Evolutionary conservation across 2,888 invertebrate species (phyloP), one percentile per base, ranked within the genome.

Genomic region (Dryocosmus kuriphilus): DNA sequence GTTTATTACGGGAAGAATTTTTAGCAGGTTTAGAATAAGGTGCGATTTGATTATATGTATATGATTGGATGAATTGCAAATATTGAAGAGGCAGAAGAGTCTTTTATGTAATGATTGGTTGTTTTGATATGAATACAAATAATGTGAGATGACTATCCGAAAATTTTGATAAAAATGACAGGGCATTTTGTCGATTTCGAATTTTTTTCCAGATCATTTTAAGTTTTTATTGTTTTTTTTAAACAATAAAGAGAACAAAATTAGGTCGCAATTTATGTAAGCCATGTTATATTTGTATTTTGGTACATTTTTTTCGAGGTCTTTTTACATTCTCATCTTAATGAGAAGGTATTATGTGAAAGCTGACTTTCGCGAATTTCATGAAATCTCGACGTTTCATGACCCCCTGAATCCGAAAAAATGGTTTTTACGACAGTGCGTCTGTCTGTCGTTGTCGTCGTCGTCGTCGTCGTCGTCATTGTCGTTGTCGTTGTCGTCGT

Each of bases 1-100:
- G 19, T 71, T 51, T 71, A 71, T 71, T 71, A 71, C 71, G 51
- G 71, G 51, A 71, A 71, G 30, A 30, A 51, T 71, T 71, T 30
- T 71, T 71, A 51, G 51, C 51, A 1, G 46, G 16, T 41, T 41
- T 41, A 41, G 27, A 46, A 46, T 8, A 27, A 27, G 67, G 41
- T 24, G 3, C n/a, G 51, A n/a, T n/a, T n/a, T 51, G n/a, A 27
- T 46, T 38, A 11, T 16, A 41, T 5, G 16, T 41, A 16, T 5
- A 41, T 41, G 27, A 67, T 24, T 16, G 41, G 27, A 46, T 67
- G 67, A 67, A 67, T 67, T 67, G 67, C 67, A 67, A 27, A 67
- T n/a, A n/a, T 67, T 67, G 19, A 3, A 46, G 65, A 35, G 11
- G 11, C n/a, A 35, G 22, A 16, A 6, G 24, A 7, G 67, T 3